Evolutionary conservation across 1,140 invertebrate genomes (phyloP).

Genomic region (Tigriopus japonicus): DNA sequence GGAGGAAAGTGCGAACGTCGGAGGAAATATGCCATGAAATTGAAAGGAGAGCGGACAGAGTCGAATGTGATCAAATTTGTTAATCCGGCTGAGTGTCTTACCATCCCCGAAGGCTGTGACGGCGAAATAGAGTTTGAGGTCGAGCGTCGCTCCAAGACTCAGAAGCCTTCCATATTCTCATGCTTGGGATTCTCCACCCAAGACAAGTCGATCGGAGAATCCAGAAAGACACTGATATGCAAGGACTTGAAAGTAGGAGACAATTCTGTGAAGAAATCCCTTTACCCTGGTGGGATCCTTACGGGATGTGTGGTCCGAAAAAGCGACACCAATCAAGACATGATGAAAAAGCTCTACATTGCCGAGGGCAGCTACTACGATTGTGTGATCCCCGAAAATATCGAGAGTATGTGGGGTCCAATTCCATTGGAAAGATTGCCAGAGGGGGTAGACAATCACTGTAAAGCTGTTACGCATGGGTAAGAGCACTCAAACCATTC

Average conservation of each 20-base stretch:
- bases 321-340: neutral
- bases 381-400: slow-evolving; percentile 10
- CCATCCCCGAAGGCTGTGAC: too few species aligned
- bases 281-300: neutral
- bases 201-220: neutral
- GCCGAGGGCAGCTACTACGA: slow-evolving; percentile 2
- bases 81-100: too few species aligned
- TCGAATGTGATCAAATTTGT: too few species aligned
- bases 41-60: too few species aligned
- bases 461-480: slow-evolving; percentile 6
- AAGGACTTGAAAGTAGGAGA: neutral
- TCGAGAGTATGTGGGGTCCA: slow-evolving; percentile 8
- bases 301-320: neutral
- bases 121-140: too few species aligned
- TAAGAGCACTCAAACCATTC: neutral
- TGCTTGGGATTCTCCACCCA: neutral
- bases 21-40: too few species aligned
- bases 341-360: neutral
- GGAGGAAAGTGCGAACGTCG: too few species aligned
- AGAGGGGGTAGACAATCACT: slow-evolving; percentile 2
- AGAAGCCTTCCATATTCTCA: neutral
- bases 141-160: too few species aligned
- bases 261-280: too few species aligned
- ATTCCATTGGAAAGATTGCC: slow-evolving; percentile 6
- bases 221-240: neutral